Conservation (phyloP, 2,797 vertebrate genomes). For the Adelosebastes latens region DNA sequence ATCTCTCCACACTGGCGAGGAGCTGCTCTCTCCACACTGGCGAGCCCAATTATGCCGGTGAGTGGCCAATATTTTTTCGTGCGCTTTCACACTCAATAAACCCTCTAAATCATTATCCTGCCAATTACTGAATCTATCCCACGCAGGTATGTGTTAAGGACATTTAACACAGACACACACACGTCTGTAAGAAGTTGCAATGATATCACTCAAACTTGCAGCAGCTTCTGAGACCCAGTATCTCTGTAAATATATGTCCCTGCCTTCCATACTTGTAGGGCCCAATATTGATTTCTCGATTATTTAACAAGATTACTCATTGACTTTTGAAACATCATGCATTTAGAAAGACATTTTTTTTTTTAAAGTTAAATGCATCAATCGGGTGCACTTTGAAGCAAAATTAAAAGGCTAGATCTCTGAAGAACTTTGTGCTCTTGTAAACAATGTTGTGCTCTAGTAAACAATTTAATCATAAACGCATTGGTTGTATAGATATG, state of each 20-base stretch:
- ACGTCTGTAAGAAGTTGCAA: not conserved
- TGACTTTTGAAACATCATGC: no score
- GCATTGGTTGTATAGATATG: no score
- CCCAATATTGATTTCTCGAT: no score
- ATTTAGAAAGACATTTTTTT: no score
- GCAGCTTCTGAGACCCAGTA: not conserved
- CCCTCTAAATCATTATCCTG: constrained; percentile 31
- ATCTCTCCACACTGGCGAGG: no score
- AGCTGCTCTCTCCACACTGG: constrained; percentile 8
- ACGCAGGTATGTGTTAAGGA: constrained; percentile 16
- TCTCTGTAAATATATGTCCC: not conserved
- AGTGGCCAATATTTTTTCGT: constrained; percentile 20
- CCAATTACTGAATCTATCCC: constrained; percentile 49
- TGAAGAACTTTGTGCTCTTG: no score
- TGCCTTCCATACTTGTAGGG: not conserved
- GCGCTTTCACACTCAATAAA: not conserved
- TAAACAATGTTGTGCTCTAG: no score
- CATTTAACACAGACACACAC: not conserved
- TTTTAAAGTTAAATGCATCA: no score
- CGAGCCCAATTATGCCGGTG: constrained; percentile 44
- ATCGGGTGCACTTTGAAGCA: no score
- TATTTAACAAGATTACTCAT: no score
- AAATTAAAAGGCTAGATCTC: no score
- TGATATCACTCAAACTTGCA: constrained; percentile 4
- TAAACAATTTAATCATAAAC: no score